Percentiles rank a stretch among this genome's conserved stretches.
phyloP scores from a whole-genome alignment of 2,888 invertebrate genomes.

The Gibbula magus region DNA sequence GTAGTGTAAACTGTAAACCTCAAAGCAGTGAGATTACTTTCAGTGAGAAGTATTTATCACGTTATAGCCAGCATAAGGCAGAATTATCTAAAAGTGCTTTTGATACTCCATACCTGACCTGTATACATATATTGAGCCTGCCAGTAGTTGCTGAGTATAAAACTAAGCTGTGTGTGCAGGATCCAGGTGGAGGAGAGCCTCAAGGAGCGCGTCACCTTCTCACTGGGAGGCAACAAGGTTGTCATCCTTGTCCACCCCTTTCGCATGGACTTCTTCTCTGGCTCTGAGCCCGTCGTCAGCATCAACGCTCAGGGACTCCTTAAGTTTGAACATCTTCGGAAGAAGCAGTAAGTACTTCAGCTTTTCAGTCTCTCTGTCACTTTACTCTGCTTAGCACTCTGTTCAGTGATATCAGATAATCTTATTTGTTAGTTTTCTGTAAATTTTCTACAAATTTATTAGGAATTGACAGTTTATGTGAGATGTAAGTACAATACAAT shows the following conservation, averaged over 20 bases:
- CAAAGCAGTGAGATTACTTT: slow-evolving; percentile 60
- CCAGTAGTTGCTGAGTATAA: too few species aligned
- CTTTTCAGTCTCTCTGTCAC: neutral
- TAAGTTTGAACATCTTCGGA: slow-evolving; percentile 87
- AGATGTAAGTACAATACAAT: too few species aligned
- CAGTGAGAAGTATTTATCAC: too few species aligned
- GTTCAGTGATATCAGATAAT: too few species aligned
- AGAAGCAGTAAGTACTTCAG: slow-evolving; percentile 51
- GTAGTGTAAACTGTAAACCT: neutral
- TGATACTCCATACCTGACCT: too few species aligned
- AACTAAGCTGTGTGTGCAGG: slow-evolving; percentile 67
- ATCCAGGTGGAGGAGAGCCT: slow-evolving; percentile 80
- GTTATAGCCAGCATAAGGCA: too few species aligned
- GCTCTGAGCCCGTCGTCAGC: slow-evolving; percentile 83
- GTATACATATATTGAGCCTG: too few species aligned
- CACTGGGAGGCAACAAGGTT: slow-evolving; percentile 75
- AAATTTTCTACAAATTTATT: too few species aligned
- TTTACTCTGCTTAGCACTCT: too few species aligned
- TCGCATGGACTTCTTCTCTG: slow-evolving; percentile 81
- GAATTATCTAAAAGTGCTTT: too few species aligned
- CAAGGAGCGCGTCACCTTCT: slow-evolving; percentile 78
- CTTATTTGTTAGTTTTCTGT: too few species aligned
- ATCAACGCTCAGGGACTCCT: slow-evolving; percentile 93
- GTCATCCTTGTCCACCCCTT: slow-evolving; percentile 86
- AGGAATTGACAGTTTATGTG: too few species aligned